Evolutionary conservation across 2,888 invertebrate genomes (phyloP), one percentile per base, ranked within the genome.

Genomic region (Lasioglossum villosulum): DNA sequence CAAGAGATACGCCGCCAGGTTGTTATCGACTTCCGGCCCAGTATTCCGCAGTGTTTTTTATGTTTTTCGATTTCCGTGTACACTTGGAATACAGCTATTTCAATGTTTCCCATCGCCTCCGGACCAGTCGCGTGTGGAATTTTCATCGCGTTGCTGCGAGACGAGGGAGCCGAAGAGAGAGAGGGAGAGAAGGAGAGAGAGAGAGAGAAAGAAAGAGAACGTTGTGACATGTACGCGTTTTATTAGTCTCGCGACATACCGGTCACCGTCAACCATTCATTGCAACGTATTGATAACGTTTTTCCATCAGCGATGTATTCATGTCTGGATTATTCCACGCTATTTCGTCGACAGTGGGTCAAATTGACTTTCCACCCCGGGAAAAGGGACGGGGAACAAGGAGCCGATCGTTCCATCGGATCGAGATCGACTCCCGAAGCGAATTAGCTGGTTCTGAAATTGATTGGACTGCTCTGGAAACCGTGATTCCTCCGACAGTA

Each of bases 241-340:
- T 70, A 82, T 82, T 74, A 75, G 71, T 68, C 71, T 75, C 73
- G 63, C 56, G 77, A 45, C 78, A 77, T 19, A 23, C 59, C 73
- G 87, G 68, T 74, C 59, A 30, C 19, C 45, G 74, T 63, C 82
- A 52, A 52, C 77, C 73, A 42, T 87, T 77, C 83, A 71, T 84
- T 52, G 70, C 80, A 63, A 73, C 83, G 70, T 83, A 85, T 86
- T 71, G 86, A 86, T 87, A 86, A 80, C 87, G 76, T 74, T 83
- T 80, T 80, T 70, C 80, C 80, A 80, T 82, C 77, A 72, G 63
- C 68, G 72, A 72, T n/a, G 86, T 66, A 75, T 82, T 80, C 84
- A 45, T 80, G 82, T 84, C 81, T 75, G 34, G 78, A 70, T 75
- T 88, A 78, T 88, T 86, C 82, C 82, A 27, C 75, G 79, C 76